Conservation (phyloP, 2,113 vertebrate genomes). For the Ochotona princeps region DNA sequence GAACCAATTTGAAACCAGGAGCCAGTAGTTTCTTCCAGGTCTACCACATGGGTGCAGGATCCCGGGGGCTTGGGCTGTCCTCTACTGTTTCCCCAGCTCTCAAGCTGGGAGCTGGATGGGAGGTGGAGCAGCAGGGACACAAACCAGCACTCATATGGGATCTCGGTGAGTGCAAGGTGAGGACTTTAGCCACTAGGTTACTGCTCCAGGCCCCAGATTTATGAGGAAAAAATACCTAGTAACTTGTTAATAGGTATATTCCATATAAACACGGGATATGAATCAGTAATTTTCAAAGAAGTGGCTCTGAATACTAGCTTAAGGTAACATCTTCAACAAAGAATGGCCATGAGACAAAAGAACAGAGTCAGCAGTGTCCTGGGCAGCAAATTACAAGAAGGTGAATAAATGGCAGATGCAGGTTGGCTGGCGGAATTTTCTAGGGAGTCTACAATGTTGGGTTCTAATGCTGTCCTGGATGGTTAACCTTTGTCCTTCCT, state of each 20-base stretch:
- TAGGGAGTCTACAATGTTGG: not conserved
- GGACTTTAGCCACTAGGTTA: too few species aligned
- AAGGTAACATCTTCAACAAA: not conserved
- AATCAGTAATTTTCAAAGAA: not conserved
- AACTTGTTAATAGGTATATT: not conserved
- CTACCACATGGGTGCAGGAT: too few species aligned
- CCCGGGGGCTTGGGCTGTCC: too few species aligned
- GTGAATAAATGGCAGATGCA: not conserved
- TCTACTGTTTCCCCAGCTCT: too few species aligned
- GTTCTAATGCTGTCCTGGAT: not conserved
- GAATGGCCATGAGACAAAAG: not conserved
- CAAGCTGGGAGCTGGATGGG: too few species aligned
- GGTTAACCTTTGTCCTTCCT: not conserved
- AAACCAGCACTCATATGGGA: too few species aligned
- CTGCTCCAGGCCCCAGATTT: too few species aligned
- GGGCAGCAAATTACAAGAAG: not conserved
- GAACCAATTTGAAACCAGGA: too few species aligned
- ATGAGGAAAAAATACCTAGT: too few species aligned
- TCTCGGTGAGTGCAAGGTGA: too few species aligned
- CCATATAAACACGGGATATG: not conserved
- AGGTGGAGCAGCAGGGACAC: too few species aligned
- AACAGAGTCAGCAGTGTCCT: not conserved
- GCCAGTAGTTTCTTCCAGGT: too few species aligned
- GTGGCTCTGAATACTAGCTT: not conserved
- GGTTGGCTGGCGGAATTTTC: not conserved